A percentile compares a stretch with the other conserved stretches of the same genome.
Conservation (phyloP, 2,888 invertebrate genomes). For the Ditula angustiorana region DNA sequence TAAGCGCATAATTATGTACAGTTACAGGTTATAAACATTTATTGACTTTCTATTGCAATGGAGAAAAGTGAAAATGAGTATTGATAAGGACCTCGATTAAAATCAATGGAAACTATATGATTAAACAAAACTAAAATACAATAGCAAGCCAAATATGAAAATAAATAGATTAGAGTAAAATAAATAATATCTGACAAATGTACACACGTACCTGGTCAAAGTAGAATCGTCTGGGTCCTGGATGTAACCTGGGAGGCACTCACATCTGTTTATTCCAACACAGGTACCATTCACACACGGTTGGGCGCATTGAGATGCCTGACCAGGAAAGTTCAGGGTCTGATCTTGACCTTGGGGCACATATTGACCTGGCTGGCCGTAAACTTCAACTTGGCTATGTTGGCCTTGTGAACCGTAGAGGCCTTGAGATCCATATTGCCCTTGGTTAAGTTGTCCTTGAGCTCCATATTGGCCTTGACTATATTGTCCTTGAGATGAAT, state of each 20-base stretch:
- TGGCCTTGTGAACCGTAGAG: not conserved
- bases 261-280: constrained; percentile 80
- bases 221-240: constrained; percentile 66
- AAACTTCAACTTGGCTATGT: not conserved
- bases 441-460: constrained; percentile 9
- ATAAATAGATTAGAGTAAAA: not conserved
- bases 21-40: too few relatives aligned
- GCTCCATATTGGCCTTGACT: constrained; percentile 2
- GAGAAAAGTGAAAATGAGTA: too few relatives aligned
- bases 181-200: not conserved
- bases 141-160: constrained; percentile 13
- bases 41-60: too few relatives aligned
- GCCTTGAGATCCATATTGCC: not conserved
- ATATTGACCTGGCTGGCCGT: constrained; percentile 1
- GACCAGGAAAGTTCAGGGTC: constrained; percentile 40
- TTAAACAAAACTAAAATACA: constrained; percentile 26
- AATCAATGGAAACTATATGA: not conserved
- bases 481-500: not conserved
- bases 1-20: too few relatives aligned
- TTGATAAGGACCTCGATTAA: too few relatives aligned
- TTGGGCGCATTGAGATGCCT: constrained; percentile 79
- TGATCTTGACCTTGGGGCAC: constrained; percentile 13
- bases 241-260: constrained; percentile 83
- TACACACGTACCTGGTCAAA: constrained; percentile 57
- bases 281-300: constrained; percentile 90